Percentiles rank a stretch among this genome's conserved stretches.
Evolutionary conservation across 2,797 vertebrate genomes (phyloP).

Genomic region (Dallia pectoralis): DNA sequence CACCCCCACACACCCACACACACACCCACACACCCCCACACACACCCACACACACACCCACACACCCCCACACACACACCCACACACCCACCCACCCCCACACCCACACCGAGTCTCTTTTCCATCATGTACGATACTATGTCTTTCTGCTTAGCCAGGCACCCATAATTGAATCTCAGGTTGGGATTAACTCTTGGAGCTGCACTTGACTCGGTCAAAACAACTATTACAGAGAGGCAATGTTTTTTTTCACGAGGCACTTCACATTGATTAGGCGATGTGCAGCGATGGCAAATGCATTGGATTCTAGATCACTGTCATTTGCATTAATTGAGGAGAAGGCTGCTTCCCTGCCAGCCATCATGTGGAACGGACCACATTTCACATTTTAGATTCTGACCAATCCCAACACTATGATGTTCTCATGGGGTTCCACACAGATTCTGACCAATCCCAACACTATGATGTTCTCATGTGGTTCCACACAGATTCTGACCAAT

Average conservation of each 20-base stretch:
- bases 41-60: constrained; percentile 33
- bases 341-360: constrained; percentile 47
- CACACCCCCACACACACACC: neutral
- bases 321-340: constrained; percentile 98
- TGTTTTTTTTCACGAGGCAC: constrained; percentile 96
- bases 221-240: constrained; percentile 96
- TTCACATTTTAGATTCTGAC: constrained; percentile 53
- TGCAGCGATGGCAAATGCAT: constrained; percentile 89
- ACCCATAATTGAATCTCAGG: constrained; percentile 93
- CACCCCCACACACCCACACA: neutral
- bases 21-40: constrained; percentile 3
- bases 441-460: too few species aligned
- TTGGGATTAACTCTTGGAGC: constrained; percentile 99
- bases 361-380: constrained; percentile 59
- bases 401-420: neutral
- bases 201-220: constrained; percentile 99
- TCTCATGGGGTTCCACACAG: too few species aligned
- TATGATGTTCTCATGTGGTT: too few species aligned
- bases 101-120: constrained; percentile 16
- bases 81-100: constrained; percentile 36
- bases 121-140: constrained; percentile 46
- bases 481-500: too few species aligned
- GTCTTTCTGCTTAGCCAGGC: constrained; percentile 79
- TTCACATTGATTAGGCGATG: constrained; percentile 99
- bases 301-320: constrained; percentile 97